A percentile compares a stretch with the other conserved stretches of the same genome.
phyloP scores from a whole-genome alignment of 2,113 vertebrate species.

The Phaethornis superciliosus region DNA sequence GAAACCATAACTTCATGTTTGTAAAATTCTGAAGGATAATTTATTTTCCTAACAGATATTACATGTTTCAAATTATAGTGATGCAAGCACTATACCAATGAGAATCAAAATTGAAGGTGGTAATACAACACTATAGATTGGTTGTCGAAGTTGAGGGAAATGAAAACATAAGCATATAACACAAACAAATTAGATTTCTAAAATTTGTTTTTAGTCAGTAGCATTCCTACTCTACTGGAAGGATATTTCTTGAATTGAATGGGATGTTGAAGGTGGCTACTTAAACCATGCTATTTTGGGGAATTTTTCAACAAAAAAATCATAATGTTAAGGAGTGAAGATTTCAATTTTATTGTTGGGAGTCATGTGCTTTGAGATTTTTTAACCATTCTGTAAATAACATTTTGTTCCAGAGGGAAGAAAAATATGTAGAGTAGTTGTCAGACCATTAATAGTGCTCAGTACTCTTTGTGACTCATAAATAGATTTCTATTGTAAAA shows the following conservation, averaged over 20 bases:
- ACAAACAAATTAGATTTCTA: neutral
- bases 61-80: neutral
- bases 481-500: neutral
- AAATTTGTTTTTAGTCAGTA: neutral
- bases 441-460: neutral
- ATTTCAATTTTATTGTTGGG: neutral
- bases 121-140: neutral
- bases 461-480: neutral
- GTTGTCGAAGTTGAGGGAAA: neutral
- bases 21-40: constrained; percentile 31
- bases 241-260: neutral
- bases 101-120: neutral
- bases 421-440: neutral
- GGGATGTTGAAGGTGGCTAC: neutral
- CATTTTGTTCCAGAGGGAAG: neutral
- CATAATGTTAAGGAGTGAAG: neutral
- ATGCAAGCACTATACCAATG: neutral
- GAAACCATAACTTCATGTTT: neutral
- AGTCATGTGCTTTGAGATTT: neutral
- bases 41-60: constrained; percentile 21
- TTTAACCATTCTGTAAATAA: neutral
- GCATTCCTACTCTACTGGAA: neutral
- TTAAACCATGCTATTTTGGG: neutral
- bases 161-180: neutral
- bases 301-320: neutral